Evolutionary conservation across 2,888 invertebrate species (phyloP), one percentile per base, ranked within the genome.

Genomic region (Platycnemis pennipes): DNA sequence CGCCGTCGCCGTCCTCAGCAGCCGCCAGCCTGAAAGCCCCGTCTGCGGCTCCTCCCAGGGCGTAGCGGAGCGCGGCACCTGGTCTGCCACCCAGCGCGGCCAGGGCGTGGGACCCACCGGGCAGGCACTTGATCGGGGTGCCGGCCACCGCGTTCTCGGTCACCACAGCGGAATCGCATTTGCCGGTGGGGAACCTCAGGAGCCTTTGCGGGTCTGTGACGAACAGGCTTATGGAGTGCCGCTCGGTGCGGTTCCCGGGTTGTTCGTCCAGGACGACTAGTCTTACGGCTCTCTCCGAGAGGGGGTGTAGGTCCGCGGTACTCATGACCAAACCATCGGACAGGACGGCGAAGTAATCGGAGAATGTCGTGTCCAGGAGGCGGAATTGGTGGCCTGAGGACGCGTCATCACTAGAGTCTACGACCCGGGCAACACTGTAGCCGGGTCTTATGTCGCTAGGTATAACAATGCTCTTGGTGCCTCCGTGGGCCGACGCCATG

Each of bases 371-470:
- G 96, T 98, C 98, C 96, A 98, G 96, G 95, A 98, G 97, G 95
- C 97, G 97, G 96, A 97, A 98, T 95, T 97, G 95, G 95, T 95
- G 95, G 97, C 96, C 94, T 97, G 97, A 96, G 97, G 97, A 95
- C 97, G 96, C 94, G 94, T 96, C 97, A 95, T 96, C 97, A 96
- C 97, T 97, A 95, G 97, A 97, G 95, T 96, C 96, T 95, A 97
- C 97, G 96, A 99, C 98, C 96, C 98, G 98, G 96, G 98, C 98
- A 96, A 99, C 98, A 96, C 98, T 98, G 97, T 98, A 99, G 94
- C 99, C 99, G 4, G 99, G 99, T 96, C 98, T 98, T 95, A 98
- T 98, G 96, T 99, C 99, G 96, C 99, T 99, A 94, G 99, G 98
- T 96, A 99, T 97, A 96, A 99, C 98, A 95, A 98, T 96, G 94